These are phyloP conservation scores for Pterobdella sp. DNA, from an alignment of 2,888 invertebrate species.

Conservation along the genomic window DNA sequence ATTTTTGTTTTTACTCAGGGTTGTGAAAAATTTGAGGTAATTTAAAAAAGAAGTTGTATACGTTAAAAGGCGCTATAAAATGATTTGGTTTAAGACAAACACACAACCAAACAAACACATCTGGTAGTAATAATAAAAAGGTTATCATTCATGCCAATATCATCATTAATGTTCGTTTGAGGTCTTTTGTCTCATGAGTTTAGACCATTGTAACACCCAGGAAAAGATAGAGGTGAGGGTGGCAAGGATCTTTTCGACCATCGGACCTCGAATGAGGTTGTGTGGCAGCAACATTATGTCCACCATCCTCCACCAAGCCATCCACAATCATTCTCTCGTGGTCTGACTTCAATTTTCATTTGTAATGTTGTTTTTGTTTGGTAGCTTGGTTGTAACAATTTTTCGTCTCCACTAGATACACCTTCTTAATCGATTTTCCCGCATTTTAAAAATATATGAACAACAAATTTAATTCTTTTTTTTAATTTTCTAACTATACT, in stretches of 20 bases:
- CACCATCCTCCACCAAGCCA: background rate
- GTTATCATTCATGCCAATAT: too few species aligned
- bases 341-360: background rate
- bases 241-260: background rate
- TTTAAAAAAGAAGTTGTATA: too few species aligned
- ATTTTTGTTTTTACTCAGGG: too few species aligned
- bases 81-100: too few species aligned
- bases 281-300: background rate
- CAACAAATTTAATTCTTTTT: too few species aligned
- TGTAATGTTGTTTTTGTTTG: background rate
- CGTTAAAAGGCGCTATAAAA: too few species aligned
- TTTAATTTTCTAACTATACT: background rate
- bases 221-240: constrained; percentile 7
- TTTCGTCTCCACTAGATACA: background rate
- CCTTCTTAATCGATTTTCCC: background rate
- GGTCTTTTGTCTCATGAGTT: background rate
- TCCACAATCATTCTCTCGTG: background rate
- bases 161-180: too few species aligned
- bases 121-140: too few species aligned
- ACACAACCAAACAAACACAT: too few species aligned
- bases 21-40: too few species aligned
- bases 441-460: too few species aligned
- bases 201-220: background rate
- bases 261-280: background rate
- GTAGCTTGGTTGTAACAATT: background rate